A percentile compares a stretch with the other conserved stretches of the same genome.
Conservation (phyloP, 2,113 vertebrate genomes). For the Himantopus leucocephalus region DNA sequence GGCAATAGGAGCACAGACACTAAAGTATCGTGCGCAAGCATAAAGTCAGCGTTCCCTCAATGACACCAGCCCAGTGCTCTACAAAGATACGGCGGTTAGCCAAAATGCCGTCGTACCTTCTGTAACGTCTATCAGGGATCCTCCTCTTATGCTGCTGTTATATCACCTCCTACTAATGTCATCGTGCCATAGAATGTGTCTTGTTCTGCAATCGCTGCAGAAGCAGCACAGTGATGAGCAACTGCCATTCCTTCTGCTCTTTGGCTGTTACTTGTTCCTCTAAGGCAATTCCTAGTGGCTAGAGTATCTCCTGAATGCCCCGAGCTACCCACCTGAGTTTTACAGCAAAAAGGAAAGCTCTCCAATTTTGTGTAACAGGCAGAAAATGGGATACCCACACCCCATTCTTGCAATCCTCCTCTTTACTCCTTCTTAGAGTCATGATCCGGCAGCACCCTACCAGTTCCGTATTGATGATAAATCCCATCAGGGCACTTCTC, state of each 20-base stretch:
- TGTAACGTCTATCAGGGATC: not conserved
- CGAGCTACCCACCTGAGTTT: not conserved
- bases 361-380: not conserved
- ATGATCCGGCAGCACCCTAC: not conserved
- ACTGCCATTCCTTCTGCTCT: not conserved
- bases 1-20: accelerated
- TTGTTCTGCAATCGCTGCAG: not conserved
- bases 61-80: not conserved
- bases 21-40: not conserved
- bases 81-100: not conserved
- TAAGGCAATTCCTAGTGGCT: not conserved
- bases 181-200: accelerated
- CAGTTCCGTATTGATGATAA: not conserved
- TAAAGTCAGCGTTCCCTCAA: not conserved
- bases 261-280: not conserved
- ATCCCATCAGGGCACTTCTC: not conserved
- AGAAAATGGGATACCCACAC: not conserved
- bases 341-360: not conserved
- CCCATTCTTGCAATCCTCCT: not conserved
- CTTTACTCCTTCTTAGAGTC: not conserved
- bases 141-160: not conserved
- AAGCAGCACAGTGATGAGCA: not conserved
- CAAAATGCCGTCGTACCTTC: not conserved
- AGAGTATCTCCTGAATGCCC: not conserved
- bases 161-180: not conserved